Evolutionary conservation across 2,888 invertebrate genomes (phyloP), one percentile per base, ranked within the genome.

Genomic region (Hemistola chrysoprasaria): DNA sequence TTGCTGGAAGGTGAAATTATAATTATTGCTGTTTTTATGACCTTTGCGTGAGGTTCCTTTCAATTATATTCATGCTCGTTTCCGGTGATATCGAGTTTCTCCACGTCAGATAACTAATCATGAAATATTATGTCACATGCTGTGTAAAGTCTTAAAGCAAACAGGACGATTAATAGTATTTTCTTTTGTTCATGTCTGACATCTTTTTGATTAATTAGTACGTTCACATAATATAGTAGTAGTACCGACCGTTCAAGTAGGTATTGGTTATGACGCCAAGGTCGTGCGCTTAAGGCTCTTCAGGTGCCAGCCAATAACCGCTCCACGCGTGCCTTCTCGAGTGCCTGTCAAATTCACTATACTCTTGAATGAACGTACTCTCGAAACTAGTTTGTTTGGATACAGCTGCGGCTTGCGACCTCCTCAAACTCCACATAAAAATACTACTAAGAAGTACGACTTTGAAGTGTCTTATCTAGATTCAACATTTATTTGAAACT

Each of bases 271-370:
- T 66, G 66, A 52, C 58, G 52, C 48, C 77, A 84, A 85, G 85
- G 84, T 74, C 83, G 62, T 54, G 56, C 51, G 49, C 60, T 73
- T 71, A 77, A 75, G 77, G 75, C 74, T 75, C 72, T 71, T 73
- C 75, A 76, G 78, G 77, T 77, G 73, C 64, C 38, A 48, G 51
- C 54, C 54, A 55, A 53, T 65, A 57, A 48, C 47, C 62, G 57
- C 53, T 68, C 56, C 56, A 63, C 58, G 56, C 59, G 53, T n/a
- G n/a, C n/a, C n/a, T n/a, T n/a, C 59, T 50, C 49, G 52, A 62
- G 54, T 65, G 53, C 53, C 52, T 61, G 52, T 62, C 57, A 54
- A 53, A 46, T 45, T 50, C 50, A 41, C 47, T 43, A 40, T 16
- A 41, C 42, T 51, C 43, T 46, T 57, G 48, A 56, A 53, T 53